These are phyloP conservation scores for Danio rerio DNA, from an alignment of 2,113 vertebrate genomes.

Conservation along the genomic window DNA sequence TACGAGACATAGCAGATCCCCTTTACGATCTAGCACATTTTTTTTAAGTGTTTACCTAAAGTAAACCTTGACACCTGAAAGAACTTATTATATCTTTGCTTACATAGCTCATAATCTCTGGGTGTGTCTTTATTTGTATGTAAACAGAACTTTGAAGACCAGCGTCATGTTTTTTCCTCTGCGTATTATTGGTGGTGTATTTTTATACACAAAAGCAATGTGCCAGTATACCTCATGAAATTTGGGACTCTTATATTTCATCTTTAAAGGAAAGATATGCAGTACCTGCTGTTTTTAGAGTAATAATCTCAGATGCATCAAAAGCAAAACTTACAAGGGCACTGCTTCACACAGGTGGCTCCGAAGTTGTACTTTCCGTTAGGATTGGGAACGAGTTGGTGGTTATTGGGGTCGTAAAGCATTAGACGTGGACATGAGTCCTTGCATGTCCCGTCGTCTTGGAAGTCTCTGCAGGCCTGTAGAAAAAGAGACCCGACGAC, in stretches of 20 bases:
- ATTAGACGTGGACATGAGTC: conserved; percentile 82
- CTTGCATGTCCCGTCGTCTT: conserved; percentile 88
- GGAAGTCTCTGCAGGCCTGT: conserved; percentile 88
- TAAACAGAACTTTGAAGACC: not conserved
- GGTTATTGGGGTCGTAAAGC: conserved; percentile 81
- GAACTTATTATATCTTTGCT: conserved; percentile 6
- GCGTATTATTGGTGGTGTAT: not conserved
- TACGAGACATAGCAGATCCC: no score
- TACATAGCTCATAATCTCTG: not conserved
- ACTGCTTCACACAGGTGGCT: conserved; percentile 88
- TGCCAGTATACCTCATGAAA: not conserved
- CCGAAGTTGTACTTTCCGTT: conserved; percentile 91
- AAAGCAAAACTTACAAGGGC: conserved; percentile 84
- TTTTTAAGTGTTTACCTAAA: not conserved
- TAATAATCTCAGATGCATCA: not conserved
- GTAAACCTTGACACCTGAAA: not conserved
- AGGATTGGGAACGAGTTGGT: conserved; percentile 85
- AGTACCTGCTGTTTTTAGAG: not conserved
- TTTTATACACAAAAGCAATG: not conserved
- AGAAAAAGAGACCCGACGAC: not conserved
- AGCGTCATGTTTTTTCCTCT: not conserved
- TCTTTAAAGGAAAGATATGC: not conserved
- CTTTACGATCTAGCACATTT: not conserved
- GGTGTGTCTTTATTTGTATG: conserved; percentile 24
- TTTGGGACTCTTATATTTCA: not conserved